Evolutionary conservation across 2,888 invertebrate species (phyloP), one percentile per base, ranked within the genome.

Genomic region (Eudiplozoon nipponicum): DNA sequence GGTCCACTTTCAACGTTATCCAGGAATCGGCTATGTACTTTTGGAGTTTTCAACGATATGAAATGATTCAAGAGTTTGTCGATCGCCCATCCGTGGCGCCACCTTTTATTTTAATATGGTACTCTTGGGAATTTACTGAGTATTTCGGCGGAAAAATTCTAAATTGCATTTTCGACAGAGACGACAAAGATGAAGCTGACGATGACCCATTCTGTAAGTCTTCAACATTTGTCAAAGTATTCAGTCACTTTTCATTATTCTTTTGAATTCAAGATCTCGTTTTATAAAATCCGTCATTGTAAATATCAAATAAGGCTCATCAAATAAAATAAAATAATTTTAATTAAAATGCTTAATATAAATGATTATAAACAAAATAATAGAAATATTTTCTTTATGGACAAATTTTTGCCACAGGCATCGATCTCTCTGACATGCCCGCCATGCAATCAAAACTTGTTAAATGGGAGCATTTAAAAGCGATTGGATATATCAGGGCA

Each of bases 61-160:
- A 51, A 23, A 44, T 57, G 41, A 53, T 58, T 28, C 48, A 50
- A 33, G 54, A 54, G 47, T 57, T 50, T 45, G 54, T 50, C 40
- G 54, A 56, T 41, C 46, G 54, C 5, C 56, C 58, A 1, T 45
- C 52, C 1, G 48, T 58, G 9, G 50, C 51, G 21, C 54, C 57
- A 7, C 57, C 57, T 19, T 44, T 57, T 18, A 52, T 55, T 42
- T 45, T 57, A 28, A 7, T 31, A 4, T 31, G 31, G 31, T 31
- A 31, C 31, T 4, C 17, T 7, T n/a, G 31, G 11, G 31, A 31
- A 17, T 31, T 31, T 15, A 5, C 17, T n/a, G 4, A 15, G 5
- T 15, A 31, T 15, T 7, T 7, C 5, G 9, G 9, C 13, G 5
- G 7, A 4, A 17, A 17, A 5, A 13, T 31, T 7, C 11, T 31